Evolutionary conservation across 2,113 vertebrate genomes (phyloP).

Genomic region (Scopus umbretta): DNA sequence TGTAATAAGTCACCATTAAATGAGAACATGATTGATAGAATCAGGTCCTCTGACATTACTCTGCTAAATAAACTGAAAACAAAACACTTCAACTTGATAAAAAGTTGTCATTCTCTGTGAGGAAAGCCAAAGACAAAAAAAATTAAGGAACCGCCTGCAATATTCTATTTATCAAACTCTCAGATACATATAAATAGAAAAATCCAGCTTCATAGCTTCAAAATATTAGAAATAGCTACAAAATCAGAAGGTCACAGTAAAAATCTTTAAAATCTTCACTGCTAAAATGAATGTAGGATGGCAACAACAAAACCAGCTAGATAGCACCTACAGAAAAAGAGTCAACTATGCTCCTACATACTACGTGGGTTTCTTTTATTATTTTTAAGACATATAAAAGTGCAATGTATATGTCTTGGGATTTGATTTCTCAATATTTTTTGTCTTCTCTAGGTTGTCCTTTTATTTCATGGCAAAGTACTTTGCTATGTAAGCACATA

Average conservation of each 20-base stretch:
- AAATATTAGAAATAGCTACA: neutral
- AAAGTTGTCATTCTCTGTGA: neutral
- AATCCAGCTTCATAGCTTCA: neutral
- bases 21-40: neutral
- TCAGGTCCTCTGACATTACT: neutral
- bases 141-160: neutral
- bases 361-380: no score
- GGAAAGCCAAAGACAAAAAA: neutral
- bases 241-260: neutral
- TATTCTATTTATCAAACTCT: neutral
- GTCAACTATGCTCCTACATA: neutral
- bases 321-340: no score
- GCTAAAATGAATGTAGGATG: neutral
- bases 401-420: neutral
- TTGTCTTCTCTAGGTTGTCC: neutral
- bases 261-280: neutral
- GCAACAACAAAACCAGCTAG: neutral
- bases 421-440: neutral
- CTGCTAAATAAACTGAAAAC: neutral
- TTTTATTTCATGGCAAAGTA: neutral
- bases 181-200: neutral
- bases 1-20: neutral
- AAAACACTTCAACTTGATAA: neutral
- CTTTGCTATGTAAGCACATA: neutral
- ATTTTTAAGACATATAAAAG: neutral